These are phyloP conservation scores for Arremon aurantiirostris DNA, from an alignment of 2,797 vertebrate species.

Conservation along the genomic window DNA sequence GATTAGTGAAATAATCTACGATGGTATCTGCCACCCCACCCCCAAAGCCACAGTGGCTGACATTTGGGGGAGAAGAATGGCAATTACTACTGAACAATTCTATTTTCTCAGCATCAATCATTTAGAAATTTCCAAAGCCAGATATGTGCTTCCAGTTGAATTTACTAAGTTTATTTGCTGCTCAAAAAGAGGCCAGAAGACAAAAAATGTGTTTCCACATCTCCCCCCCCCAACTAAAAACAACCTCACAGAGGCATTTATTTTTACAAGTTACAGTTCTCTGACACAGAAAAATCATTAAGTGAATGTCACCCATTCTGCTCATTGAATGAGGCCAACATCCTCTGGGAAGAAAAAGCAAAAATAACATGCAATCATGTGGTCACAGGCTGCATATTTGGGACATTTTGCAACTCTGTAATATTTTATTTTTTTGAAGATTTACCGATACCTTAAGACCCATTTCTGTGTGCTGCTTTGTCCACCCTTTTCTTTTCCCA, in stretches of 20 bases:
- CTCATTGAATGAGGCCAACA: background rate
- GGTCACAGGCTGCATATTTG: background rate
- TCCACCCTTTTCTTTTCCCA: background rate
- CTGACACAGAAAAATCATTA: background rate
- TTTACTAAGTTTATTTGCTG: background rate
- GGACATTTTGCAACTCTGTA: background rate
- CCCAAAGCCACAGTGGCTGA: background rate
- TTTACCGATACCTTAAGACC: background rate
- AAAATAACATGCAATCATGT: background rate
- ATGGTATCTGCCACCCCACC: background rate
- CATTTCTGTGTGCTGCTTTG: background rate
- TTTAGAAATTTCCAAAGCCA: background rate
- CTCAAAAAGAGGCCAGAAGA: background rate
- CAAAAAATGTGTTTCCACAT: background rate
- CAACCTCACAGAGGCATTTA: background rate
- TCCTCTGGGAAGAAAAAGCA: background rate
- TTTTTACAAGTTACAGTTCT: background rate
- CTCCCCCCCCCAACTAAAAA: background rate
- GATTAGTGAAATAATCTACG: background rate
- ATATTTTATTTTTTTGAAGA: background rate
- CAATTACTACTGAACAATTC: background rate
- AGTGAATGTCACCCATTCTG: background rate
- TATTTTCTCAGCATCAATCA: background rate
- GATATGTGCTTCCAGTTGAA: background rate
- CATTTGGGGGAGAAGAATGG: background rate